phyloP scores from a whole-genome alignment of 2,888 invertebrate genomes.

The Quadriops clusia region DNA sequence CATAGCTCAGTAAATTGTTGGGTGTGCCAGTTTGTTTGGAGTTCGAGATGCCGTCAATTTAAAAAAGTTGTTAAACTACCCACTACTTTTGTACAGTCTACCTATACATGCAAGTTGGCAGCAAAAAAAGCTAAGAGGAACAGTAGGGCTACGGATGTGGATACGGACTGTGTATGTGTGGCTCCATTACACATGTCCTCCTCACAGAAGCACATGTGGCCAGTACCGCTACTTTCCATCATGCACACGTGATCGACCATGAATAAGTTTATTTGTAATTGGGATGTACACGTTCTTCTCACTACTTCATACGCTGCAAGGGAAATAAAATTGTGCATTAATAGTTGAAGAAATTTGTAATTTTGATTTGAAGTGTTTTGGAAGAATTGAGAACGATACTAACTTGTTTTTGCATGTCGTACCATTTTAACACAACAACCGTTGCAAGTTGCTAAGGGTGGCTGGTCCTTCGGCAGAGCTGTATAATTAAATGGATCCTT shows the following conservation, averaged over 20 bases:
- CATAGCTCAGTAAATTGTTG: no score
- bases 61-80: conserved; percentile 8
- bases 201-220: conserved; percentile 98
- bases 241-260: conserved; percentile 98
- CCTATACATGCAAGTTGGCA: conserved; percentile 16
- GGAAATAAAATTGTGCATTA: conserved; percentile 10
- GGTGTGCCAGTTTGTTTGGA: no score
- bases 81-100: conserved; percentile 9
- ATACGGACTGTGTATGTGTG: conserved; percentile 26
- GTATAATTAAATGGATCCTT: conserved; percentile 91
- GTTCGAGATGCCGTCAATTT: no score
- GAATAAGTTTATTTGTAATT: conserved; percentile 89
- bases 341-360: no score
- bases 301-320: conserved; percentile 77
- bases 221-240: conserved; percentile 96
- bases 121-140: conserved; percentile 10
- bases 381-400: no score
- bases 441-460: conserved; percentile 77
- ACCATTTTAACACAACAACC: conserved; percentile 96
- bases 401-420: conserved; percentile 78
- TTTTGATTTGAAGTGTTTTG: no score
- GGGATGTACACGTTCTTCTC: conserved; percentile 83
- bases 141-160: conserved; percentile 8
- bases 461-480: conserved; percentile 75
- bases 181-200: conserved; percentile 86